Conservation (phyloP, 2,888 invertebrate species). For the Drosophila meridiana region DNA sequence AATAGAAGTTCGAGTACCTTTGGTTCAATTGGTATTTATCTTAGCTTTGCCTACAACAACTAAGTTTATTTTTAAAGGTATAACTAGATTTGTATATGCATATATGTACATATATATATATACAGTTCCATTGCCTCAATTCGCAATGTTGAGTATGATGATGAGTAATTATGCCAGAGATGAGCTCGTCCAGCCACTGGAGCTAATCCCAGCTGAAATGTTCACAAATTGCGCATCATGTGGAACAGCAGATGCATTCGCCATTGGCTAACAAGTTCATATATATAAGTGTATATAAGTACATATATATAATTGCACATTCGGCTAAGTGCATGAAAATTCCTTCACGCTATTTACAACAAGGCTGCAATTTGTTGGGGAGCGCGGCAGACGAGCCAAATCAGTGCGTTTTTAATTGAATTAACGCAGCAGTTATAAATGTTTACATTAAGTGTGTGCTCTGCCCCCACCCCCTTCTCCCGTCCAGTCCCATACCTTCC, state of each 20-base stretch:
- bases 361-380: slow-evolving; percentile 57
- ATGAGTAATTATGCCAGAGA: neutral
- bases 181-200: neutral
- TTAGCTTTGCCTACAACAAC: neutral
- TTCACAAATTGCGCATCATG: slow-evolving; percentile 23
- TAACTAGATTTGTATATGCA: neutral
- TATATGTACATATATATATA: neutral
- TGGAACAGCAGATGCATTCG: slow-evolving; percentile 16
- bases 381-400: slow-evolving; percentile 32
- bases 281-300: slow-evolving; percentile 5
- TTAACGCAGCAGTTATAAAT: slow-evolving; percentile 69
- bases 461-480: slow-evolving; percentile 2
- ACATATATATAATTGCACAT: slow-evolving; percentile 26
- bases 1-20: neutral
- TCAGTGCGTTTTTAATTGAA: slow-evolving; percentile 68
- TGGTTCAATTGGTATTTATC: neutral
- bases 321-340: slow-evolving; percentile 41
- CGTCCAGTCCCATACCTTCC: neutral
- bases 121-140: neutral
- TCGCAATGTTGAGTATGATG: too few relatives aligned
- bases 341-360: slow-evolving; percentile 38
- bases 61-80: neutral
- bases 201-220: slow-evolving; percentile 9
- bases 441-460: slow-evolving; percentile 48
- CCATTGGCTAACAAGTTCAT: slow-evolving; percentile 10